phyloP scores from a whole-genome alignment of 1,140 invertebrate species.

The Micrasema minimum region DNA sequence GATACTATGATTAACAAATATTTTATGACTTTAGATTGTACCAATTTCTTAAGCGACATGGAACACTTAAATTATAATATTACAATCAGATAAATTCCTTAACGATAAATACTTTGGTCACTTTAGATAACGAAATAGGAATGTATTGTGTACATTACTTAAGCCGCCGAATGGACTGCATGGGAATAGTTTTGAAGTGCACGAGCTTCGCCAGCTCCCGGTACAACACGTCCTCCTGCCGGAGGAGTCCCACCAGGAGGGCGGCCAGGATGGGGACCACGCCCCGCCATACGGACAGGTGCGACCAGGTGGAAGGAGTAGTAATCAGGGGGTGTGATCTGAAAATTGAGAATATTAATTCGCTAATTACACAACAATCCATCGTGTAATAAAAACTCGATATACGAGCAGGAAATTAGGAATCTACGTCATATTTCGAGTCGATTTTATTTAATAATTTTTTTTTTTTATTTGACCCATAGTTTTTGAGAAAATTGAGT shows the following conservation, averaged over 20 bases:
- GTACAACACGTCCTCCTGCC: conserved; percentile 61
- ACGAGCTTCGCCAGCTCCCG: conserved; percentile 61
- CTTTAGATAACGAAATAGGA: too few species aligned
- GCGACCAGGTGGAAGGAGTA: conserved; percentile 66
- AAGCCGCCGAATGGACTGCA: conserved; percentile 65
- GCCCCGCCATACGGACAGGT: conserved; percentile 65
- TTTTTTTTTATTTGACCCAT: too few species aligned
- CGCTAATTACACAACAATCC: too few species aligned
- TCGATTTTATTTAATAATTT: too few species aligned
- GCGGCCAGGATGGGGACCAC: conserved; percentile 62
- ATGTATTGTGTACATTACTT: too few species aligned
- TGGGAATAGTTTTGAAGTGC: conserved; percentile 63
- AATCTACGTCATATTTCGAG: too few species aligned
- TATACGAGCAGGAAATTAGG: too few species aligned
- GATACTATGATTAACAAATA: too few species aligned
- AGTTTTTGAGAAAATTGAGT: too few species aligned
- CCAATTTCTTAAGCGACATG: background rate
- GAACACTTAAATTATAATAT: too few species aligned
- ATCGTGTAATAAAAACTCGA: too few species aligned
- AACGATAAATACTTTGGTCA: background rate
- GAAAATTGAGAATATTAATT: conserved; percentile 54
- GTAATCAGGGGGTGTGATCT: conserved; percentile 63
- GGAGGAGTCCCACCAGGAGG: conserved; percentile 61
- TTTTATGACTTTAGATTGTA: too few species aligned
- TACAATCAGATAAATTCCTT: background rate